phyloP scores from a whole-genome alignment of 1,140 invertebrate species.

The Dufourea novaeangliae region DNA sequence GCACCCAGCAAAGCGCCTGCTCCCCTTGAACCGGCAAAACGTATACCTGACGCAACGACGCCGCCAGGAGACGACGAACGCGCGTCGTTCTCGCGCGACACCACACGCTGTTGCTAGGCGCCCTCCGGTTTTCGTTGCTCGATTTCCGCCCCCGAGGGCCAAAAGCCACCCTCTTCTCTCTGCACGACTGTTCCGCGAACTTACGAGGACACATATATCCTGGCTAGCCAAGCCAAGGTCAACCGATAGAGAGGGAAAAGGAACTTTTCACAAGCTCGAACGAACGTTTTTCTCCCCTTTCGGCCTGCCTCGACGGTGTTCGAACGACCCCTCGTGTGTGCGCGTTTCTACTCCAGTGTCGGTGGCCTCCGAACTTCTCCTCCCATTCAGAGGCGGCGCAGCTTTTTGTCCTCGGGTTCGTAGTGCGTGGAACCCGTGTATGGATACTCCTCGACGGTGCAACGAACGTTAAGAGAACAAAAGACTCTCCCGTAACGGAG shows the following conservation, averaged over 20 bases:
- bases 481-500: no score
- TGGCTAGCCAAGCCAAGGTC: conserved; percentile 59
- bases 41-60: conserved; percentile 63
- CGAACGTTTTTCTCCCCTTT: not conserved
- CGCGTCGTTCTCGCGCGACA: conserved; percentile 49
- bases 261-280: no score
- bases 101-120: conserved; percentile 74
- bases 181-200: conserved; percentile 13
- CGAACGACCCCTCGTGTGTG: not conserved
- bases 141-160: conserved; percentile 7
- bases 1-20: conserved; percentile 77
- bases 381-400: no score
- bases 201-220: no score
- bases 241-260: no score
- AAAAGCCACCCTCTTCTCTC: conserved; percentile 5
- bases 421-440: no score
- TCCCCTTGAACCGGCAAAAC: conserved; percentile 64
- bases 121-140: conserved; percentile 48
- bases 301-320: no score
- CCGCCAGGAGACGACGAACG: conserved; percentile 46
- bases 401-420: no score
- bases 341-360: no score
- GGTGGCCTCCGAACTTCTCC: no score
- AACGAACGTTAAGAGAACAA: no score
- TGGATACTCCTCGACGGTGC: no score